A percentile compares a stretch with the other conserved stretches of the same genome.
phyloP scores from a whole-genome alignment of 2,113 vertebrate genomes.

The Oophaga pumilio region DNA sequence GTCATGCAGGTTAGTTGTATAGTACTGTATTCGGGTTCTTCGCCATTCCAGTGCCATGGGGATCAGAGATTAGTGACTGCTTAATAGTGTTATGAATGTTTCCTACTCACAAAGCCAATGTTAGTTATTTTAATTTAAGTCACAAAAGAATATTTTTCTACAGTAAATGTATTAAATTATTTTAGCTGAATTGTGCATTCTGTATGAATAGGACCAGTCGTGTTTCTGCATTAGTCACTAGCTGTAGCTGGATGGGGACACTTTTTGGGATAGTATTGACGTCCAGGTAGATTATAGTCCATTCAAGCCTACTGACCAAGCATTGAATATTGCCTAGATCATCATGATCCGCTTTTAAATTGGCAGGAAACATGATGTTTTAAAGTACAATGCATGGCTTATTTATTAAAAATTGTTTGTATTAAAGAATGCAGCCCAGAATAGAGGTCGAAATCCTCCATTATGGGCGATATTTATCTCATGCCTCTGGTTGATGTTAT shows the following conservation, averaged over 20 bases:
- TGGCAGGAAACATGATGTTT: background rate
- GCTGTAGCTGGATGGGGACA: background rate
- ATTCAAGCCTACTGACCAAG: background rate
- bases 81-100: background rate
- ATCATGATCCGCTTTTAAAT: background rate
- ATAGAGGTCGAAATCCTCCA: background rate
- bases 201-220: background rate
- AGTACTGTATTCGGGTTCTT: background rate
- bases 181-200: background rate
- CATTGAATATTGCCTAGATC: background rate
- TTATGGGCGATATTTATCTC: background rate
- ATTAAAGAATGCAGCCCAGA: background rate
- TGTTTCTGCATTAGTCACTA: background rate
- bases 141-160: background rate
- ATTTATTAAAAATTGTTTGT: background rate
- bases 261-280: background rate
- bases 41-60: background rate
- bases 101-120: background rate
- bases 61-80: background rate
- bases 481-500: background rate
- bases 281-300: background rate
- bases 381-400: background rate
- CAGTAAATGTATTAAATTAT: background rate
- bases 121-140: background rate
- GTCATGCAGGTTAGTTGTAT: background rate